Percentiles rank a stretch among this genome's conserved stretches.
These are phyloP conservation scores for Ploceus nigricollis DNA, from an alignment of 2,113 vertebrate species.

Conservation along the genomic window DNA sequence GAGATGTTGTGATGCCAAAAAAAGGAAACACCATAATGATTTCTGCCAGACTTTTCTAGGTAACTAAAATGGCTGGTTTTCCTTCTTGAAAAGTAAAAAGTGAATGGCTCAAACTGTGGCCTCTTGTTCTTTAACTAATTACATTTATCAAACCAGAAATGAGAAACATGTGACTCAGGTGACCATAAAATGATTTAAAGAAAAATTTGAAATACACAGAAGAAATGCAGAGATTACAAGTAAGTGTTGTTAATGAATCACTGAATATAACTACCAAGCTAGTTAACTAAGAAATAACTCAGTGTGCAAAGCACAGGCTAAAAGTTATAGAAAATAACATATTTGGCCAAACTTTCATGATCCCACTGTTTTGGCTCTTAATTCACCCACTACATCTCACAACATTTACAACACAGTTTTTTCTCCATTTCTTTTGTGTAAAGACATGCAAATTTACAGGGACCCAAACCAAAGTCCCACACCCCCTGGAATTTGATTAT, in stretches of 20 bases:
- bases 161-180: not conserved
- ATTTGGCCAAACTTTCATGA: not conserved
- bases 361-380: not conserved
- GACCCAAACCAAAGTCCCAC: not conserved
- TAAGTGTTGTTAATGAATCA: not conserved
- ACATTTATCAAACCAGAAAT: not conserved
- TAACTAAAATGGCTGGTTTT: not conserved
- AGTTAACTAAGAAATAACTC: not conserved
- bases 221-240: not conserved
- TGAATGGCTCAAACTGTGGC: not conserved
- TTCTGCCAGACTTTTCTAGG: not conserved
- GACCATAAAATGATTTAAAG: not conserved
- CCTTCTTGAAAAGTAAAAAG: not conserved
- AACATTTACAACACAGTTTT: not conserved
- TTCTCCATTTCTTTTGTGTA: not conserved
- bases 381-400: not conserved
- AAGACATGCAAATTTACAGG: not conserved
- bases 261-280: not conserved
- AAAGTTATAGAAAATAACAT: not conserved
- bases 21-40: not conserved
- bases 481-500: not conserved
- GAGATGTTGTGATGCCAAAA: not conserved
- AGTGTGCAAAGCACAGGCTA: not conserved
- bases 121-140: not conserved
- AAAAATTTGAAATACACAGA: not conserved